Evolutionary conservation across 2,797 vertebrate species (phyloP).

Genomic region (Phataginus tricuspis): DNA sequence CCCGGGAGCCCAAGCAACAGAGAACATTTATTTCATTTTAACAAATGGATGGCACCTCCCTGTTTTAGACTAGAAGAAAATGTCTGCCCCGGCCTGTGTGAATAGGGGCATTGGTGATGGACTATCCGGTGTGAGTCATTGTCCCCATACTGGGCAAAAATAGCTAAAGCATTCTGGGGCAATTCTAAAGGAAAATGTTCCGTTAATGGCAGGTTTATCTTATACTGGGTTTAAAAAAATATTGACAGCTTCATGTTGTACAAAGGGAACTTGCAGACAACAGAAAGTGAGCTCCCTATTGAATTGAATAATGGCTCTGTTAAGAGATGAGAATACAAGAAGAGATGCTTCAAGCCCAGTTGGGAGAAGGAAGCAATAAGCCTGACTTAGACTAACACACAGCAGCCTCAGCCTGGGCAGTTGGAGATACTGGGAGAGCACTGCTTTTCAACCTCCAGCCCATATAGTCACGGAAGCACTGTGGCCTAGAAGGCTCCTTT

Average conservation of each 20-base stretch:
- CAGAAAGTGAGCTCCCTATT: slow-evolving; percentile 50
- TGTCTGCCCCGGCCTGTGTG: slow-evolving; percentile 67
- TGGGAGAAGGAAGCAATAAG: slow-evolving; percentile 61
- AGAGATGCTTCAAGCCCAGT: slow-evolving; percentile 47
- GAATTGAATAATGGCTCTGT: slow-evolving; percentile 63
- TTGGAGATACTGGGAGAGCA: background rate
- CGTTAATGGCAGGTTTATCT: slow-evolving; percentile 60
- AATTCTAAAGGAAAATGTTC: slow-evolving; percentile 66
- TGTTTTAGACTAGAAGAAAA: slow-evolving; percentile 69
- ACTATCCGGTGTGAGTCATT: slow-evolving; percentile 65
- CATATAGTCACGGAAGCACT: background rate
- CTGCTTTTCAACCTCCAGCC: background rate
- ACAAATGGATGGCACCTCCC: slow-evolving; percentile 74
- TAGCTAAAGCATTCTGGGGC: slow-evolving; percentile 49
- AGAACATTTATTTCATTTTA: slow-evolving; percentile 80
- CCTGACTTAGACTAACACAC: background rate
- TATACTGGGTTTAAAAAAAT: slow-evolving; percentile 54
- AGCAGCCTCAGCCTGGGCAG: background rate
- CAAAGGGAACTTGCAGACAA: slow-evolving; percentile 58
- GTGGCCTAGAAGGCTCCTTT: background rate
- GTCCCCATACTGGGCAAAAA: slow-evolving; percentile 51
- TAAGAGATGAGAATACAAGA: slow-evolving; percentile 58
- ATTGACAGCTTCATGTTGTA: slow-evolving; percentile 63
- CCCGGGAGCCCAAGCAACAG: slow-evolving; percentile 66
- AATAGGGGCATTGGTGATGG: slow-evolving; percentile 51